Evolutionary conservation across 2,888 invertebrate species (phyloP), one percentile per base, ranked within the genome.

Genomic region (Enchytraeus crypticus): DNA sequence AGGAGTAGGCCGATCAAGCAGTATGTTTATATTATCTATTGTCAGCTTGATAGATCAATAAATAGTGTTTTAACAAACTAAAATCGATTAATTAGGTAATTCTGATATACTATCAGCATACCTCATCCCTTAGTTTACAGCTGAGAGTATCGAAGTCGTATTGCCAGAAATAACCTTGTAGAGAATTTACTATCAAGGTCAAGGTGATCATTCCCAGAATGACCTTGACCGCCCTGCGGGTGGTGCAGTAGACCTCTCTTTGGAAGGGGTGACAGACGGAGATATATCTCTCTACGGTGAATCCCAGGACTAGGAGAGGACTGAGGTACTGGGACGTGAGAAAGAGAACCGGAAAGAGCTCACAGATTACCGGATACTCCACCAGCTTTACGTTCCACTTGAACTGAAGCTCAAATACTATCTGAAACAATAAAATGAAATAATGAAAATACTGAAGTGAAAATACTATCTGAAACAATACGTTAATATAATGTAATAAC

Each of bases 211-310:
- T 66, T 26, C 65, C 65, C 4, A 65, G 61, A 18, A 75, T 72
- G 2, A 76, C 74, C 38, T 71, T 69, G 53, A 73, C 69, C 8
- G 77, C 76, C 21, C 74, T 61, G 26, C 64, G 66, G 1, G 74
- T 73, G 2, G 76, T 76, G 61, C 77, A 77, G 61, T 65, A 73
- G 45, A 68, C 65, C 57, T 77, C 77, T 26, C 77, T 60, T 60
- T 72, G 70, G 59, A 77, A 77, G 5, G 78, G 78, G 64, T 77
- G 77, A 59, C 77, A 78, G 30, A 78, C 74, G 27, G 76, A 73
- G 53, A 78, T 74, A 66, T 76, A 78, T 30, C 78, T 60, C 62
- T 78, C 77, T 21, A 76, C 72, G 4, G 78, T 78, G 62, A 78
- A 78, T 3, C 73, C 75, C 23, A 78, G 70, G 27, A 77, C 77